Conservation (phyloP, 1,140 invertebrate genomes). For the Globodera ellingtonae region DNA sequence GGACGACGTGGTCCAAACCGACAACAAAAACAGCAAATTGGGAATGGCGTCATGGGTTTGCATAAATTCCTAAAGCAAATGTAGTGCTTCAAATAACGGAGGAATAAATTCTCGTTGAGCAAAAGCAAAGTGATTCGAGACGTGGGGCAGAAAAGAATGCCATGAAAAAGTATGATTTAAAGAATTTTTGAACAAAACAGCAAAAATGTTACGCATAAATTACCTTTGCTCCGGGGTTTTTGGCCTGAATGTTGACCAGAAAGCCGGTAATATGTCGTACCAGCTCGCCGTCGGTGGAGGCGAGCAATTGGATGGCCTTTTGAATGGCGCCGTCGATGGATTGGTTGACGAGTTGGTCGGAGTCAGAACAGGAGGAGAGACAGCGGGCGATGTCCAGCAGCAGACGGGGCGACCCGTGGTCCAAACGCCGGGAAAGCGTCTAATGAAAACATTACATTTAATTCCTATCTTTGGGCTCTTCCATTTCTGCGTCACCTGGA, state of each 20-base stretch:
- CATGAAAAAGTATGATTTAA: no score
- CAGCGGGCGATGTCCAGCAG: constrained; percentile 30
- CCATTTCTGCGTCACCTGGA: not conserved
- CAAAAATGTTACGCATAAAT: no score
- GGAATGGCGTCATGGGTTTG: constrained; percentile 34
- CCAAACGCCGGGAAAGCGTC: not conserved
- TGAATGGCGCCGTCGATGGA: constrained; percentile 27
- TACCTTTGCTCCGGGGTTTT: constrained; percentile 37
- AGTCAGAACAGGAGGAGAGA: constrained; percentile 34
- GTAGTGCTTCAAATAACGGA: no score
- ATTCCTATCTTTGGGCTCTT: no score
- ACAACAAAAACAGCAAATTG: constrained; percentile 31
- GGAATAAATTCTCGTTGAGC: no score
- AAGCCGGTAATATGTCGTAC: constrained; percentile 28
- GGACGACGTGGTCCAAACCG: constrained; percentile 22
- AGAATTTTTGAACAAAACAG: no score
- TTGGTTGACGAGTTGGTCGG: constrained; percentile 14
- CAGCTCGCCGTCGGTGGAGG: constrained; percentile 33
- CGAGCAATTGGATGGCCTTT: constrained; percentile 30
- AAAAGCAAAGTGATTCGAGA: no score
- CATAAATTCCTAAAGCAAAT: not conserved
- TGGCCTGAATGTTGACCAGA: constrained; percentile 34
- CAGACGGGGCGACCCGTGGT: constrained; percentile 34
- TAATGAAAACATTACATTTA: no score
- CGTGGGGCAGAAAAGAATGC: no score